Evolutionary conservation across 2,888 invertebrate species (phyloP), one percentile per base, ranked within the genome.

Genomic region (Cryptus armator): DNA sequence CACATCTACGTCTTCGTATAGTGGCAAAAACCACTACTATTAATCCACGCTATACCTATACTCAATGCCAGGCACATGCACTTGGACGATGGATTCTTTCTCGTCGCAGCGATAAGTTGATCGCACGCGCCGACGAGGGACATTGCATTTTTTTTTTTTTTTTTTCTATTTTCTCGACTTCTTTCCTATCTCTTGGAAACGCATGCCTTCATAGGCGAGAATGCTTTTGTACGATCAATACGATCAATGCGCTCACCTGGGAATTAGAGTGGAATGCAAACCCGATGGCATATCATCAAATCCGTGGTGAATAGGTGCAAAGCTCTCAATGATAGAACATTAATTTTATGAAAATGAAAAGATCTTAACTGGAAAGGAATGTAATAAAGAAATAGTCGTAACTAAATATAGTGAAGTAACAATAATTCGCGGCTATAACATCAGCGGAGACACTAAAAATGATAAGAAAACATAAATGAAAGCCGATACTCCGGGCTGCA

Each of bases 21-120:
- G 32, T 6, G 62, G 9, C 32, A 7, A 29, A 62, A 1, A 6
- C 62, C 29, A n/a, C 14, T 62, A 62, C 48, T 4, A 48, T 12
- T 16, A 16, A 62, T 32, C 32, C 32, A 29, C 62, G 6, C 32
- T 14, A 24, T 9, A 29, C 62, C n/a, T n/a, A 14, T 29, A 9
- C 62, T 29, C 14, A 10, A 32, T 12, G 12, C 56, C 56, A 62
- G 12, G 14, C 62, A 14, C 62, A 59, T 29, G 29, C 59, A 32
- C n/a, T 48, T n/a, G 24, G 5, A 59, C 12, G 16, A 24, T 67
- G 78, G 48, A 79, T 83, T 79, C 78, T 79, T 74, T 56, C 72
- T 68, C 46, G 68, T 62, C 68, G 14, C 62, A 46, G 43, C 46
- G 29, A 79, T 78, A 72, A 78, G 59, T 68, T 78, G 67, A 83